phyloP scores from a whole-genome alignment of 2,888 invertebrate species.

The Dasypogon diadema region DNA sequence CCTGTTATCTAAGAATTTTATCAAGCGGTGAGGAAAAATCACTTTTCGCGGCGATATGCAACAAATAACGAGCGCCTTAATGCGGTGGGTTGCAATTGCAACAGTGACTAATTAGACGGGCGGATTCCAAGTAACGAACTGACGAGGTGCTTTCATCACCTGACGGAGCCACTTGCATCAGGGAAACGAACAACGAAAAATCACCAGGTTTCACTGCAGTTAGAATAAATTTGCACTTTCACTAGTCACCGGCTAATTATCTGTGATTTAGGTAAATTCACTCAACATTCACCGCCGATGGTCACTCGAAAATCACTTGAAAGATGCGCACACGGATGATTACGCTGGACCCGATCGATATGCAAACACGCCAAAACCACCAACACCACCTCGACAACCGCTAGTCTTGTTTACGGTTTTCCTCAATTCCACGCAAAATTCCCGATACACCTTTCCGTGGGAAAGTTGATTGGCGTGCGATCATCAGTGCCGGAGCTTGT shows the following conservation, averaged over 20 bases:
- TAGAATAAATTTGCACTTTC: conserved; percentile 38
- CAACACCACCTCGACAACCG: too few relatives aligned
- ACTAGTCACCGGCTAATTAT: conserved; percentile 29
- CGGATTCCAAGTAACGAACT: neutral
- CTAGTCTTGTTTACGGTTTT: too few relatives aligned
- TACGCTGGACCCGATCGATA: neutral
- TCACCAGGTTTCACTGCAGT: conserved; percentile 1
- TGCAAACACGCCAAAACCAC: too few relatives aligned
- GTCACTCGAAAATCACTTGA: too few relatives aligned
- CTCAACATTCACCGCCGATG: conserved; percentile 17
- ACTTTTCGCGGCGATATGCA: neutral
- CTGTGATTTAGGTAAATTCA: neutral
- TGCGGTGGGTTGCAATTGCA: neutral
- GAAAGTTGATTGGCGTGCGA: neutral
- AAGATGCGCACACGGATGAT: neutral
- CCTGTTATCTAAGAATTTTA: conserved; percentile 38
- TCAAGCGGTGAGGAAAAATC: conserved; percentile 13
- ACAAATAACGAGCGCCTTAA: conserved; percentile 7
- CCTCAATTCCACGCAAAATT: too few relatives aligned
- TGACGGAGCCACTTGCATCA: neutral
- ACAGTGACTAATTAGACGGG: conserved; percentile 14
- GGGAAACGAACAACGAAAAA: neutral
- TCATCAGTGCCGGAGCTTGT: neutral
- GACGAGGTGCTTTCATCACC: conserved; percentile 1
- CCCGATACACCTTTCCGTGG: neutral